Base-by-base conservation (phyloP, 2,797 vertebrate genomes). In the Leptatherina wallacei region DNA sequence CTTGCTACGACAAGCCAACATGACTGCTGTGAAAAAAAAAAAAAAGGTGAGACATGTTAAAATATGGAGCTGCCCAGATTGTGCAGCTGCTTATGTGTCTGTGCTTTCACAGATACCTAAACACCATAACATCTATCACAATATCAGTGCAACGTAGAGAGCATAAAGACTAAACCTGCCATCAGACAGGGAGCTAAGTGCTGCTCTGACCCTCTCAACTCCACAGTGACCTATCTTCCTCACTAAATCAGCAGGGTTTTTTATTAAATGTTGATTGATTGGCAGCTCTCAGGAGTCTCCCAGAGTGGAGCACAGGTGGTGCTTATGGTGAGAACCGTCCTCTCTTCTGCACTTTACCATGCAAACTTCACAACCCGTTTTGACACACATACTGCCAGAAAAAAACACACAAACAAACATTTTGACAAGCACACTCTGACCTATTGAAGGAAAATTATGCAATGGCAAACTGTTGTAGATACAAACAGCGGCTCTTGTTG, bases 251-350 rank as follows among this genome's bases (percentile, higher is more conserved):
- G 85, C 88, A 77, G 81, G 71, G 77, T 70, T 92, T 93, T 92
- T 93, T 90, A 89, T 93, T 86, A 91, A 91, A 93, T 90, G 83
- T 91, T 91, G 89, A 93, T 92, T 94, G 92, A 94, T 92, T 92
- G 92, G 85, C 91, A 93, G 89, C 91, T 92, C 89, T 93, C 89
- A 89, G 89, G 81, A 92, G 74, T 69, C 90, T 93, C 88, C 88
- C 87, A 88, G 93, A 93, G 88, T 92, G 87, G 86, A 93, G 91
- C 78, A 89, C 88, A 88, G 88, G 89, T 85, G 80, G 90, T 88
- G 79, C 83, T 82, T 91, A 93, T 81, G 91, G 92, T 93, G 90
- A 93, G 90, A 85, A 90, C 79, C 81, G 56, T 73, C 78, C 72
- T 88, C 68, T 85, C 49, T 69, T 82, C 74, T 83, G 61, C 69